Percentiles rank a stretch among this genome's conserved stretches.
Conservation (phyloP, 2,113 vertebrate genomes). For the Anolis carolinensis region DNA sequence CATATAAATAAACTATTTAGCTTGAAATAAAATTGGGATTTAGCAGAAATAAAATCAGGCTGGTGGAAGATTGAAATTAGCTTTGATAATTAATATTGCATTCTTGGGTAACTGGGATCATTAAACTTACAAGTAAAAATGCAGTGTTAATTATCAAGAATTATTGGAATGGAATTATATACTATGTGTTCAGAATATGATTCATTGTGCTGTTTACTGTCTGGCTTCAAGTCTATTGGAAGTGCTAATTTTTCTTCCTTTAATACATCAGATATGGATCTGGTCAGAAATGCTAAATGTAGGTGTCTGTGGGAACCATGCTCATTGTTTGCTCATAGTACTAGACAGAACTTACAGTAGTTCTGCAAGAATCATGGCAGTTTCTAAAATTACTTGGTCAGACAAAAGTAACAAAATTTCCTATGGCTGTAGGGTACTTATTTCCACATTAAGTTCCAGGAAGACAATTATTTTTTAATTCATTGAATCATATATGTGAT, state of each 20-base stretch:
- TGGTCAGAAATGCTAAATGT: background rate
- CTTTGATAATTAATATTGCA: conserved; percentile 68
- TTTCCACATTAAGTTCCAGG: background rate
- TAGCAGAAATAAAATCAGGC: conserved; percentile 64
- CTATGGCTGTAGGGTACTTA: background rate
- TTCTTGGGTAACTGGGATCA: conserved; percentile 67
- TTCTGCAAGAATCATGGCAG: background rate
- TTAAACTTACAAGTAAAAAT: conserved; percentile 67
- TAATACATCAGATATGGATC: background rate
- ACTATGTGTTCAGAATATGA: conserved; percentile 7
- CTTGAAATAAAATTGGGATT: conserved; percentile 6
- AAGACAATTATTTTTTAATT: background rate
- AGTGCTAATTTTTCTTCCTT: background rate
- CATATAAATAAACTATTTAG: conserved; percentile 70
- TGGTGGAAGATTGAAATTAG: conserved; percentile 71
- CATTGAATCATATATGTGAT: too few relatives aligned
- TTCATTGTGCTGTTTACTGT: background rate
- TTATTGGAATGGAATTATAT: conserved; percentile 41
- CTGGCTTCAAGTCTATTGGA: background rate
- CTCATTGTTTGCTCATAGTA: background rate
- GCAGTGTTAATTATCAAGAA: conserved; percentile 10
- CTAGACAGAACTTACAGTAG: background rate
- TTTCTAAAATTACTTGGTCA: background rate
- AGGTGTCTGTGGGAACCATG: background rate
- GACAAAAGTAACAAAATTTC: background rate